Evolutionary conservation across 2,888 invertebrate species (phyloP).

Genomic region (Bugulina stolonifera): DNA sequence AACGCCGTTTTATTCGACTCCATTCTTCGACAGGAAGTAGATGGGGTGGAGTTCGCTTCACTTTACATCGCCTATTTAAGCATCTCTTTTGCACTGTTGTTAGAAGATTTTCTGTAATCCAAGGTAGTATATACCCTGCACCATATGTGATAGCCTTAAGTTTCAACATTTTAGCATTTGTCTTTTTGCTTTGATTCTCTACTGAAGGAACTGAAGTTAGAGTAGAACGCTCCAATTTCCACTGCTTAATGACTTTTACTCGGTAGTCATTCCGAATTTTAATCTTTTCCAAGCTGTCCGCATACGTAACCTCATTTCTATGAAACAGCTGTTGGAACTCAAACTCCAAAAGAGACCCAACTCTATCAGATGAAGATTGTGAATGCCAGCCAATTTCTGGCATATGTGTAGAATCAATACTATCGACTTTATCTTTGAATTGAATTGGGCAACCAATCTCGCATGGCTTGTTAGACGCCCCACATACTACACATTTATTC

Average conservation of each 20-base stretch:
- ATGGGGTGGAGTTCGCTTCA: background rate
- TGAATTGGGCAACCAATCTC: background rate
- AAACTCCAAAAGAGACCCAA: background rate
- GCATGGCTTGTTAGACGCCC: background rate
- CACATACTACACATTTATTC: background rate
- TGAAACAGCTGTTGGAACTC: background rate
- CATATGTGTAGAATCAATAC: background rate
- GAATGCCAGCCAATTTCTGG: background rate
- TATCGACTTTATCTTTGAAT: background rate
- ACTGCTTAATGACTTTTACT: background rate
- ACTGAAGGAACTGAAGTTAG: background rate
- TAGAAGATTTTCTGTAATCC: background rate
- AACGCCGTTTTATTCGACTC: background rate
- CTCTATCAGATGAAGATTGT: background rate
- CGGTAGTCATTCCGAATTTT: background rate
- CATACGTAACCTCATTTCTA: background rate
- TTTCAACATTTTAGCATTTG: background rate
- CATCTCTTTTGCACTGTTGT: background rate
- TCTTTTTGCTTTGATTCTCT: background rate
- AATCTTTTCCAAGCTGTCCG: conserved; percentile 2
- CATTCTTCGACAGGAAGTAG: background rate
- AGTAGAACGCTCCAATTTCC: background rate
- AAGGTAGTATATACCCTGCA: background rate
- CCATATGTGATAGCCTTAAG: background rate
- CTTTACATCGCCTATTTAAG: background rate